Base-by-base conservation (phyloP, 2,113 vertebrate genomes). In the Pseudorectes ferrugineus region DNA sequence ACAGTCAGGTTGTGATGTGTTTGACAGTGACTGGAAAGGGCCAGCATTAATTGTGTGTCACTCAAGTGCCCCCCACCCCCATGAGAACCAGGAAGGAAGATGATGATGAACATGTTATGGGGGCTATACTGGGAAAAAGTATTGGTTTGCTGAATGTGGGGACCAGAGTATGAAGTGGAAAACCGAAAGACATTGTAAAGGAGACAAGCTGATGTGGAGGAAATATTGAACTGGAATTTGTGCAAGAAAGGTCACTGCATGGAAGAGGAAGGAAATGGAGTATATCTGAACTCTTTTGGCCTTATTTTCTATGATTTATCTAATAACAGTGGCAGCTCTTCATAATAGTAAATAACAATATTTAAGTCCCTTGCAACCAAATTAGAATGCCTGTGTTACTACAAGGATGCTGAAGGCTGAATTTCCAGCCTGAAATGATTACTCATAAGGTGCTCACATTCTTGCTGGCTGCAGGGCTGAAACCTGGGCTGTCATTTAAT, bases 361-460 rank as follows among this genome's bases (percentile, higher is more conserved):
- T 45, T 85, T n/a, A 43, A 62, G 35, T 88, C 45, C 5, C 49
- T 88, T 85, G 54, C 42, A 92, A 85, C 38, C 29, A 76, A 90
- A 80, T 92, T 79, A 85, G 61, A 79, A 71, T 71, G 10, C 74
- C 36, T 89, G 33, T 78, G 74, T 72, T 81, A 54, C 88, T 76
- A 33, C 20, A 35, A 49, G 71, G 29, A 46, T 74, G 33, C 31
- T 33, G 54, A 81, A 90, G 51, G 74, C 29, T 90, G 88, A 90
- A 73, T 93, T 96, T 94, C 94, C 85, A 90, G 82, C 49, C 85
- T 49, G 75, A 83, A 90, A 31, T 76, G 35, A 82, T 95, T 96
- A 79, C 71, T 94, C 62, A 90, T 20, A 25, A 54, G n/a, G 40
- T 63, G 36, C 94, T n/a, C n/a, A 23, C 25, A 6, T 73, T 62